Evolutionary conservation across 2,797 vertebrate species (phyloP).

Genomic region (Falco peregrinus): DNA sequence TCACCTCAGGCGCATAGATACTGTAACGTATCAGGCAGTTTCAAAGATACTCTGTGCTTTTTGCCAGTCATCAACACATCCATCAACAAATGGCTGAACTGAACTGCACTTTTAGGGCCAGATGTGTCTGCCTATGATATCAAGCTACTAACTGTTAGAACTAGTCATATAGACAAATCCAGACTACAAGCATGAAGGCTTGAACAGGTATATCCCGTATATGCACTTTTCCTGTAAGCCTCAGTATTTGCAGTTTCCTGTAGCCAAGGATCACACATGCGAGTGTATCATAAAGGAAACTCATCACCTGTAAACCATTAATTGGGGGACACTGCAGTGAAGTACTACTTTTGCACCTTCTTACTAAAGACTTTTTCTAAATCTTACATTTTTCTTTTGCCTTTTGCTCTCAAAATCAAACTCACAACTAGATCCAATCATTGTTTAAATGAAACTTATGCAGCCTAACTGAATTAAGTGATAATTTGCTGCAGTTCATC

Average conservation of each 20-base stretch:
- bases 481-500: neutral
- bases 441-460: neutral
- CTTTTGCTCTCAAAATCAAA: neutral
- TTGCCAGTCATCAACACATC: neutral
- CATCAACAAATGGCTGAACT: too few species aligned
- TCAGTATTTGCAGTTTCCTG: neutral
- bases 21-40: neutral
- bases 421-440: neutral
- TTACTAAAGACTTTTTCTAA: neutral
- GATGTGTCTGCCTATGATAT: neutral
- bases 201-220: neutral
- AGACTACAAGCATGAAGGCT: neutral
- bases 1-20: rapidly evolving
- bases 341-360: neutral
- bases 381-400: neutral
- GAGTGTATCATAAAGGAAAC: neutral
- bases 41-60: neutral
- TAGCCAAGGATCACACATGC: neutral
- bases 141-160: neutral
- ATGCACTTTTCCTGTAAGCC: neutral
- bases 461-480: neutral
- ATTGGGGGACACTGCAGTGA: neutral
- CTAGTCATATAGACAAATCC: neutral
- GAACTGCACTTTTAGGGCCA: neutral
- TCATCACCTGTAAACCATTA: neutral